phyloP scores from a whole-genome alignment of 2,888 invertebrate genomes.

The Sphecodes monilicornis region DNA sequence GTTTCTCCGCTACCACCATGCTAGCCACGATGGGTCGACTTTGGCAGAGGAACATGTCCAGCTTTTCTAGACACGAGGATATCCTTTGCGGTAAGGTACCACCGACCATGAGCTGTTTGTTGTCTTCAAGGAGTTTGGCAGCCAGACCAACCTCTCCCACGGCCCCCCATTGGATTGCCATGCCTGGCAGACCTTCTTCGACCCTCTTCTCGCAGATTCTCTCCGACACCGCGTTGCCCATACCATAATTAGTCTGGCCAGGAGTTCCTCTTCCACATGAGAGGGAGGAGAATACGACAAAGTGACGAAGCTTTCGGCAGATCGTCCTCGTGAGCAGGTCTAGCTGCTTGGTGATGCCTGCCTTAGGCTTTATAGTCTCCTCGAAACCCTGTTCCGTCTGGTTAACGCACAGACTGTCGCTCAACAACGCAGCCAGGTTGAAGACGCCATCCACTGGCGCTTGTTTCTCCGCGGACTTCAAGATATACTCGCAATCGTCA shows the following conservation, averaged over 20 bases:
- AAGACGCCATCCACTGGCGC: constrained; percentile 88
- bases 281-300: constrained; percentile 89
- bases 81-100: constrained; percentile 95
- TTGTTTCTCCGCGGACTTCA: constrained; percentile 86
- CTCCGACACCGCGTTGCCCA: constrained; percentile 90
- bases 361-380: constrained; percentile 86
- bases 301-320: constrained; percentile 85
- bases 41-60: constrained; percentile 90
- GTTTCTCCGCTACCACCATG: constrained; percentile 95
- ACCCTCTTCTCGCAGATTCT: constrained; percentile 82
- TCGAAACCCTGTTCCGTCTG: constrained; percentile 85
- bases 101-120: constrained; percentile 89
- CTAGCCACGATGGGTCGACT: constrained; percentile 89
- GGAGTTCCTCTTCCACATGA: constrained; percentile 88
- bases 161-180: constrained; percentile 89
- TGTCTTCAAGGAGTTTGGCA: constrained; percentile 90
- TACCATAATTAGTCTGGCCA: constrained; percentile 89
- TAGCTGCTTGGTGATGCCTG: constrained; percentile 86
- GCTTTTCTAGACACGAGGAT: constrained; percentile 90
- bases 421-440: constrained; percentile 87
- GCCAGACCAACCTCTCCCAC: constrained; percentile 91
- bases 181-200: constrained; percentile 85
- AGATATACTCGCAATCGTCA: constrained; percentile 89
- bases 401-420: constrained; percentile 86
- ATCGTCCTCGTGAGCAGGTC: constrained; percentile 85